These are phyloP conservation scores for Dicyrtoma fusca DNA, from an alignment of 2,888 invertebrate genomes.

Conservation along the genomic window DNA sequence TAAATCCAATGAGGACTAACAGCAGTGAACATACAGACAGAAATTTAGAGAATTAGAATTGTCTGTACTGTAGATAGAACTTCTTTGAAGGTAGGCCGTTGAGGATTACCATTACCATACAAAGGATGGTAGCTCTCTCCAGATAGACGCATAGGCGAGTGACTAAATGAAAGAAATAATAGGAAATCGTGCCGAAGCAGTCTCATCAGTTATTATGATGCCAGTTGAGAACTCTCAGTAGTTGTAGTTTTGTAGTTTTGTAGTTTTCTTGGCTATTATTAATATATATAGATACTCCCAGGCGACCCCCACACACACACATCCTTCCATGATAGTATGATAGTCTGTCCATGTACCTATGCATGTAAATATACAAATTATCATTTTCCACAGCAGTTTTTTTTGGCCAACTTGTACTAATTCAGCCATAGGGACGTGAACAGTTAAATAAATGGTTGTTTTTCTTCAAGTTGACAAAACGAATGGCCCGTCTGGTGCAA, in stretches of 20 bases:
- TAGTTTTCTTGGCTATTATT: no score
- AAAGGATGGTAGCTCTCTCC: no score
- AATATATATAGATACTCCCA: not conserved
- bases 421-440: constrained; percentile 23
- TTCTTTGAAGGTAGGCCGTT: no score
- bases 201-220: constrained; percentile 27
- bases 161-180: constrained; percentile 16
- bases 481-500: constrained; percentile 26
- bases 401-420: not conserved
- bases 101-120: no score
- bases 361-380: not conserved
- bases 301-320: constrained; percentile 3
- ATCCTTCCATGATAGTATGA: not conserved
- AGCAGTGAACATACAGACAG: no score
- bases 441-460: constrained; percentile 39
- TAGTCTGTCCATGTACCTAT: not conserved
- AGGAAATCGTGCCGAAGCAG: constrained; percentile 25
- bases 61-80: no score
- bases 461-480: constrained; percentile 42
- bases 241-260: no score
- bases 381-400: no score
- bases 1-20: no score
- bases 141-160: no score
- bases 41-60: no score
- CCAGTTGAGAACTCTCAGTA: constrained; percentile 1